Base-by-base conservation (phyloP, 2,113 vertebrate genomes). In the Carassius carassius region DNA sequence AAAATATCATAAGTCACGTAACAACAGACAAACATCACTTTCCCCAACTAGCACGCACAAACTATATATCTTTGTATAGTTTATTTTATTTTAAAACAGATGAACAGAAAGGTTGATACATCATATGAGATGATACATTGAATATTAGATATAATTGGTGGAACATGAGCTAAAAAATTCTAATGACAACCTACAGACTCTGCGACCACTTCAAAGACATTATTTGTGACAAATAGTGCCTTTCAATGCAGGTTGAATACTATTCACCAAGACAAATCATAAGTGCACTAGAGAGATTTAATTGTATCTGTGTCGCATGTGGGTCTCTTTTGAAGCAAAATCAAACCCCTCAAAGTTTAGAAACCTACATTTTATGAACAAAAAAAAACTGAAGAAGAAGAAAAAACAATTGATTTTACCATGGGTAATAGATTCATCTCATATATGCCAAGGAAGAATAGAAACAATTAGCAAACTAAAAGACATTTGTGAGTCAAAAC, bases 51-150 rank as follows among this genome's bases (percentile, higher is more conserved):
- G 51, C 41, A 81, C 78, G 51, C 60, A 63, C 4, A 2, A 1
- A 44, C 49, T 29, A 67, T 51, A 21, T 25, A 32, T 63, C 77
- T 77, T 92, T 89, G 90, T 88, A 56, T 65, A 89, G 90, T 93
- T 94, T 93, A 89, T 92, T 94, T 94, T 90, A 93, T 93, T 93
- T 93, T 91, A 92, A 93, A 93, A 92, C 90, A 72, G 72, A 83
- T 79, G 91, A 92, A 91, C 89, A 92, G 88, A 91, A 87, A 89
- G 77, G 87, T 86, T 78, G 91, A 91, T 89, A 90, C 88, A 88
- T 91, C 91, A 88, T 91, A 93, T 92, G 89, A 92, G 91, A 93
- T 91, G 83, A 91, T 94, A 93, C 90, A 92, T 84, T 89, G 89
- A 91, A 91, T 93, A 92, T 94, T 94, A 94, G 90, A 88, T 87